phyloP scores from a whole-genome alignment of 2,797 vertebrate species.

The Hyperoplus lanceolatus region DNA sequence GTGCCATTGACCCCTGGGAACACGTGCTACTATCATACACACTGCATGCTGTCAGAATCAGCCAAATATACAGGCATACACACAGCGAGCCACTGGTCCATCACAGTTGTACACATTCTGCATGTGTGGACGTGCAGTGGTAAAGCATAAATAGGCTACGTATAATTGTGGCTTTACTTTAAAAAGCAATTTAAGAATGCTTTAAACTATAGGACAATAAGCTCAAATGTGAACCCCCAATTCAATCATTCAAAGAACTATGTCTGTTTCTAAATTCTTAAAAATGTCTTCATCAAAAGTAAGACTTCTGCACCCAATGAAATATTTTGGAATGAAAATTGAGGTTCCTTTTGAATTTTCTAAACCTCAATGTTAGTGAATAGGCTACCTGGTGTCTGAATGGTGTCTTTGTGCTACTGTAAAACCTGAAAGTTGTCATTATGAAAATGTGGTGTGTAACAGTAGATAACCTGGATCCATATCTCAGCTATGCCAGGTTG shows the following conservation, averaged over 20 bases:
- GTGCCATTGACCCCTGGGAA: conserved; percentile 53
- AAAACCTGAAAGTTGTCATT: no score
- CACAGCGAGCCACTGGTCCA: neutral
- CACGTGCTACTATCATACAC: conserved; percentile 37
- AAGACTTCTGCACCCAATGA: neutral
- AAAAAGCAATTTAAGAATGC: conserved; percentile 9
- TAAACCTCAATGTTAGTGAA: no score
- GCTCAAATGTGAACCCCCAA: neutral
- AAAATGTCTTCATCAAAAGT: conserved; percentile 5
- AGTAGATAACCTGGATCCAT: no score
- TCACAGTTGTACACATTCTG: conserved; percentile 13
- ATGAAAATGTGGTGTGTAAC: no score
- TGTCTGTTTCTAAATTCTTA: neutral
- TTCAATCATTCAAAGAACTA: neutral
- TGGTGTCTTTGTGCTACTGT: no score
- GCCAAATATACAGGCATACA: neutral
- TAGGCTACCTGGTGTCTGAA: no score
- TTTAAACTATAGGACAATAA: conserved; percentile 20
- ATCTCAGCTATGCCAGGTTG: no score
- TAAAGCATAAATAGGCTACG: no score
- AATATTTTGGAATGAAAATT: neutral
- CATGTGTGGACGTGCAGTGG: conserved; percentile 2
- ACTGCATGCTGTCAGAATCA: conserved; percentile 13
- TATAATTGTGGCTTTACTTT: conserved; percentile 21
- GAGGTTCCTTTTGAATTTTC: no score